Percentiles rank a stretch among this genome's conserved stretches.
phyloP scores from a whole-genome alignment of 2,797 vertebrate genomes.

The Hydrophis major region DNA sequence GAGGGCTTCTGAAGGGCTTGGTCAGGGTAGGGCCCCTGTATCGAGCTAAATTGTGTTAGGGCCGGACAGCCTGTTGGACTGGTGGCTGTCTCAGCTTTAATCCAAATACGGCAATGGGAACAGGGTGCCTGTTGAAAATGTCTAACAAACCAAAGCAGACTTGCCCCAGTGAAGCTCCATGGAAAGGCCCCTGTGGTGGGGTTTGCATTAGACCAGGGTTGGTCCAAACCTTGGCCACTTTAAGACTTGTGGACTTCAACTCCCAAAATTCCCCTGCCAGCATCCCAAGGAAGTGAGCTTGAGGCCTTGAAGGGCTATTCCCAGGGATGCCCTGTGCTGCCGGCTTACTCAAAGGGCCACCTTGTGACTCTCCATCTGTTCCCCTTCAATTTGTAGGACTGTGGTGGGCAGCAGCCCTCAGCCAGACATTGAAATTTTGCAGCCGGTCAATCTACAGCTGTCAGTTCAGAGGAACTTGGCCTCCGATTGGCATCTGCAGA shows the following conservation, averaged over 20 bases:
- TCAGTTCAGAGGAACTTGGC: constrained; percentile 88
- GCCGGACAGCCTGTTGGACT: neutral
- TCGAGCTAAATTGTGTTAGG: neutral
- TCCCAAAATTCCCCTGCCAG: neutral
- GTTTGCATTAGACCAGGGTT: neutral
- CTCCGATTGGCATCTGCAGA: constrained; percentile 83
- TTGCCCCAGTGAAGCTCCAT: neutral
- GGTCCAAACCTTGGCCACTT: neutral
- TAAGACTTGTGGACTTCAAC: neutral
- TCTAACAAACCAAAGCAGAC: neutral
- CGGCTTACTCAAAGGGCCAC: neutral
- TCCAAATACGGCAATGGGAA: neutral
- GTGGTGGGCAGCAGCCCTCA: constrained; percentile 57
- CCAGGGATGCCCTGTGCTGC: neutral
- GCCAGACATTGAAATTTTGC: constrained; percentile 79
- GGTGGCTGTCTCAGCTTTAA: neutral
- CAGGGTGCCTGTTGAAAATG: neutral
- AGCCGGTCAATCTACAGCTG: constrained; percentile 87
- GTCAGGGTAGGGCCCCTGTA: neutral
- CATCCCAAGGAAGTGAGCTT: neutral
- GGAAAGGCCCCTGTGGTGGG: neutral
- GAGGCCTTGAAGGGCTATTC: neutral
- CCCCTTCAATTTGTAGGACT: constrained; percentile 61
- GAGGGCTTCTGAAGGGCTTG: neutral
- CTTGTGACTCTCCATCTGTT: neutral